A percentile compares a stretch with the other conserved stretches of the same genome.
Evolutionary conservation across 2,113 vertebrate genomes (phyloP).

Genomic region (Perccottus glenii): DNA sequence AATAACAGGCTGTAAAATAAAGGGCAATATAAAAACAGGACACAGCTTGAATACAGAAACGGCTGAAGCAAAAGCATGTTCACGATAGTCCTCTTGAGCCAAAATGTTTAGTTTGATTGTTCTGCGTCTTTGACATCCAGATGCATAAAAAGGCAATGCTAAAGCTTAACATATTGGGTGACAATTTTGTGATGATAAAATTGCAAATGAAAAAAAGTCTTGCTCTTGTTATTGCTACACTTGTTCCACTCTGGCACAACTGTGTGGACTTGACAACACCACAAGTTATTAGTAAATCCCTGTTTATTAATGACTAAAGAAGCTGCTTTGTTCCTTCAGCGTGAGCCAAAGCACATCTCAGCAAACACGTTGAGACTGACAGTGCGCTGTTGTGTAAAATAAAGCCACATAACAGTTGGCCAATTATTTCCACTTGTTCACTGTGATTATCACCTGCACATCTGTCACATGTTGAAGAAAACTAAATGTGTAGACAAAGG

Average conservation of each 20-base stretch:
- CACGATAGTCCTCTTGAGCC: background rate
- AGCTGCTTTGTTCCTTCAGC: background rate
- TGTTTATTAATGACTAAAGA: background rate
- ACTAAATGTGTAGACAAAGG: slow-evolving; percentile 7
- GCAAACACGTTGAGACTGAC: background rate
- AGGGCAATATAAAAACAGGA: slow-evolving; percentile 4
- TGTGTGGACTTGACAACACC: too few species aligned
- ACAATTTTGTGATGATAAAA: background rate
- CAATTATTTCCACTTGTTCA: background rate
- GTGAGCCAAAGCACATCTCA: background rate
- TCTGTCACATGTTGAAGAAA: background rate
- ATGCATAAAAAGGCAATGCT: slow-evolving; percentile 26
- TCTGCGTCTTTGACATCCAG: slow-evolving; percentile 20
- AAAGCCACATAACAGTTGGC: background rate
- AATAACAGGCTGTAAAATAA: slow-evolving; percentile 4
- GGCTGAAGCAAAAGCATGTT: slow-evolving; percentile 3
- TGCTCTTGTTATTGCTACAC: too few species aligned
- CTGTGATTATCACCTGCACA: background rate
- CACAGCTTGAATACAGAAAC: background rate
- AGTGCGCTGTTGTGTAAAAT: background rate
- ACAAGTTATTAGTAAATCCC: too few species aligned
- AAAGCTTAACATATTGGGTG: slow-evolving; percentile 16
- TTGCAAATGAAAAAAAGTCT: too few species aligned
- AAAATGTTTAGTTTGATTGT: slow-evolving; percentile 18
- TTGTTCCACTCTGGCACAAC: too few species aligned